Evolutionary conservation across 2,888 invertebrate species (phyloP), one percentile per base, ranked within the genome.

Genomic region (Euzophera pinguis): DNA sequence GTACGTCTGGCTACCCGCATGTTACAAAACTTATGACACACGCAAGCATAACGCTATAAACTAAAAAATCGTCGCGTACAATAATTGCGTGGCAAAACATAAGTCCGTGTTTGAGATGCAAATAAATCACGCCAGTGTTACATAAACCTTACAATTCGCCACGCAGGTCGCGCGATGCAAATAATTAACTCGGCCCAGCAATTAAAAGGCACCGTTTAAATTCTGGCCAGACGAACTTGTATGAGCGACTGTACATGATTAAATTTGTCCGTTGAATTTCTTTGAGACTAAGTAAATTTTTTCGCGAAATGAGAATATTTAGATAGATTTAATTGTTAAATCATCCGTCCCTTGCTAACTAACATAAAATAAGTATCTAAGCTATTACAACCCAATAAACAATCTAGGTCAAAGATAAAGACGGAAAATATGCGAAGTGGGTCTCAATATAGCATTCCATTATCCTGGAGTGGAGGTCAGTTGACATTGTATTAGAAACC

Each of bases 141-240:
- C 17, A 12, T 17, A 4, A 47, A 12, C 47, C 12, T 22, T 47
- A 47, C 16, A 34, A 12, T 17, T 14, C 16, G 34, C 17, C 53
- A 56, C 49, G 59, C 51, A 53, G 54, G 56, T 43, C 51, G 43
- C 56, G 61, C 56, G 51, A 57, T 13, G 60, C 59, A 61, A 60
- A 59, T 67, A 66, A 70, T 67, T 70, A 64, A 62, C 58, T 56
- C 53, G 53, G 59, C 50, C 56, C 57, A 47, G 61, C 65, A 70
- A 70, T 68, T 67, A 70, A 67, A 60, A 55, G 53, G 47, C 53
- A 52, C 53, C 50, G 47, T 47, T 37, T 37, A 47, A 35, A 47
- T 47, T 47, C 17, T 17, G 16, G 16, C 10, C 14, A 6, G 14
- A 13, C 38, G 22, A 3, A 22, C 3, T 22, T 22, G 22, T 22